These are phyloP conservation scores for Echinops telfairi DNA, from an alignment of 2,113 vertebrate species.

Conservation along the genomic window DNA sequence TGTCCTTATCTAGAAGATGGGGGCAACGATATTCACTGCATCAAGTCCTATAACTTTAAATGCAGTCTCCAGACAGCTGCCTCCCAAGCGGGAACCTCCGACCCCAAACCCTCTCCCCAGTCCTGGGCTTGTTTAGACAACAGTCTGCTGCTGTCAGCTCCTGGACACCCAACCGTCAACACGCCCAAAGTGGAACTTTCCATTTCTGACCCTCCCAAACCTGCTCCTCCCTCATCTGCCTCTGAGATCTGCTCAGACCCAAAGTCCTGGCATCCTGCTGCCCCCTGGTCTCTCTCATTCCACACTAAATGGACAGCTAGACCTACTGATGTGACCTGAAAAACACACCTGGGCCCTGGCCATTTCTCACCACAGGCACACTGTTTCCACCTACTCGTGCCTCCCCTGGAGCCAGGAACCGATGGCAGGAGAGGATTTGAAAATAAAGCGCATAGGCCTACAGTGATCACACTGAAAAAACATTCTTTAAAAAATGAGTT, in stretches of 20 bases:
- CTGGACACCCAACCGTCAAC: not conserved
- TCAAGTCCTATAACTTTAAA: not conserved
- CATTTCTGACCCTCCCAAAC: not conserved
- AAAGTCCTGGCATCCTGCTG: not conserved
- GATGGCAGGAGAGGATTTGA: not conserved
- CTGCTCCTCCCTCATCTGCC: not conserved
- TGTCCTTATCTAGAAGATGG: not conserved
- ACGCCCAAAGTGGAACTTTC: not conserved
- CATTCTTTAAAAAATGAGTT: not conserved
- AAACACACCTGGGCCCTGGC: not conserved
- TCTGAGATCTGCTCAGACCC: not conserved
- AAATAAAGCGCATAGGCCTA: not conserved
- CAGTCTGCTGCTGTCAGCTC: not conserved
- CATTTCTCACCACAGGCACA: not conserved
- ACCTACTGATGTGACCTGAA: not conserved
- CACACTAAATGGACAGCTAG: too few species aligned
- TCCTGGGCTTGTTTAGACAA: rapidly evolving
- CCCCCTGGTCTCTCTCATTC: not conserved
- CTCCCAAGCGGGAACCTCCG: not conserved
- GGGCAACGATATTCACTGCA: not conserved
- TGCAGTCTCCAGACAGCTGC: not conserved
- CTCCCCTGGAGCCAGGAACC: not conserved
- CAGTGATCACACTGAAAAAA: not conserved
- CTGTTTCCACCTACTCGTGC: not conserved
- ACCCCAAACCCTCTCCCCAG: not conserved